Percentiles rank a stretch among this genome's conserved stretches.
Evolutionary conservation across 2,797 vertebrate species (phyloP).

Genomic region (Aplochiton taeniatus): DNA sequence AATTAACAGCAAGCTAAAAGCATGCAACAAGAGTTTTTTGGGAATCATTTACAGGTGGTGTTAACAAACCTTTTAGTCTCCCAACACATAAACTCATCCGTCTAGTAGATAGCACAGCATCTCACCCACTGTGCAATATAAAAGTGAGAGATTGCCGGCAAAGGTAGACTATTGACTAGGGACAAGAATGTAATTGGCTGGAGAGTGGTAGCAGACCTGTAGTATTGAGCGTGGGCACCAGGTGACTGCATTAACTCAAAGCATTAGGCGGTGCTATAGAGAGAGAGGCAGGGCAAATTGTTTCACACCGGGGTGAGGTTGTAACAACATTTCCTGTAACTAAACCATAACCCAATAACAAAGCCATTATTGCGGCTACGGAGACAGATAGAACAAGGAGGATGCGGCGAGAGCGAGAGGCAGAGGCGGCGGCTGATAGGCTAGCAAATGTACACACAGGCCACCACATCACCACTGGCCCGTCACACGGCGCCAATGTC

Average conservation of each 20-base stretch:
- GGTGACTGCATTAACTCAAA: slow-evolving; percentile 60
- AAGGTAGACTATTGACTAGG: background rate
- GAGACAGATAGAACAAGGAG: slow-evolving; percentile 44
- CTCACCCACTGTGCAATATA: background rate
- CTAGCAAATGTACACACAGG: slow-evolving; percentile 52
- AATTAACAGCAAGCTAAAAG: too few relatives aligned
- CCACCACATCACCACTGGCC: slow-evolving; percentile 65
- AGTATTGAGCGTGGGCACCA: slow-evolving; percentile 54
- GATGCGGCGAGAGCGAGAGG: background rate
- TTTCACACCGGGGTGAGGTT: slow-evolving; percentile 56
- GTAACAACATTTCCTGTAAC: slow-evolving; percentile 67
- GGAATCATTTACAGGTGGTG: too few relatives aligned
- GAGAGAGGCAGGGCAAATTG: slow-evolving; percentile 52
- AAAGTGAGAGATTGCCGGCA: background rate
- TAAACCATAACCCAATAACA: slow-evolving; percentile 69
- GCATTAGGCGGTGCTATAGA: slow-evolving; percentile 53
- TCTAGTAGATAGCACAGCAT: too few relatives aligned
- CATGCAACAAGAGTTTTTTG: too few relatives aligned
- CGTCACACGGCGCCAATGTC: slow-evolving; percentile 64
- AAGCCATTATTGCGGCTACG: slow-evolving; percentile 63
- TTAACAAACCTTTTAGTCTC: too few relatives aligned
- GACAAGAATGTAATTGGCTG: background rate
- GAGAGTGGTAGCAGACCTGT: background rate
- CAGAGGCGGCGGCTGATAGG: slow-evolving; percentile 42
- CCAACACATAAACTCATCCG: too few relatives aligned